Evolutionary conservation across 2,113 vertebrate genomes (phyloP).

Genomic region (Recurvirostra avosetta): DNA sequence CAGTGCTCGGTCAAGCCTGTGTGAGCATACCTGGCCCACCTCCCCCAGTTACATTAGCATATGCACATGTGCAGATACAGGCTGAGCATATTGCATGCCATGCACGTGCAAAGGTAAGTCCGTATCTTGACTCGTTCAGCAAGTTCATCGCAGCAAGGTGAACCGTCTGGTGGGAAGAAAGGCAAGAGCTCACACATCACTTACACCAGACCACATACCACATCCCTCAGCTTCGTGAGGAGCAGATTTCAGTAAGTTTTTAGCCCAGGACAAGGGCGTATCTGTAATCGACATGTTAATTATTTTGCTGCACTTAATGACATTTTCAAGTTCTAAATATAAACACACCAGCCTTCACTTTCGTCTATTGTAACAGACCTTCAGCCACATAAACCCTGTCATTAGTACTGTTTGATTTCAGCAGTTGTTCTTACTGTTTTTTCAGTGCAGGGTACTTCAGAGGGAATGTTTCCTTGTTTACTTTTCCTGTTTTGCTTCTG

Average conservation of each 20-base stretch:
- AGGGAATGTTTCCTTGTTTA: conserved; percentile 58
- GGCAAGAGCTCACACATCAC: not conserved
- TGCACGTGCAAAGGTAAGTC: not conserved
- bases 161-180: not conserved
- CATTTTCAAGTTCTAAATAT: not conserved
- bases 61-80: not conserved
- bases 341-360: not conserved
- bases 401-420: not conserved
- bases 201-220: not conserved
- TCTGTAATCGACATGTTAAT: not conserved
- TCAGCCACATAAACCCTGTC: not conserved
- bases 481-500: conserved; percentile 74
- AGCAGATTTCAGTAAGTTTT: not conserved
- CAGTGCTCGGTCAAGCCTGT: not conserved
- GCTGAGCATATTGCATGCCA: not conserved
- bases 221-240: not conserved
- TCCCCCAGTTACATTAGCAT: not conserved
- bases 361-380: not conserved
- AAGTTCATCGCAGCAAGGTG: not conserved
- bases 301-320: not conserved
- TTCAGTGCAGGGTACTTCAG: conserved; percentile 41
- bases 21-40: not conserved
- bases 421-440: conserved; percentile 64
- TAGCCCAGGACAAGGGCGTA: not conserved
- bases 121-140: not conserved